phyloP scores from a whole-genome alignment of 2,113 vertebrate species.

The Coregonus clupeaformis region DNA sequence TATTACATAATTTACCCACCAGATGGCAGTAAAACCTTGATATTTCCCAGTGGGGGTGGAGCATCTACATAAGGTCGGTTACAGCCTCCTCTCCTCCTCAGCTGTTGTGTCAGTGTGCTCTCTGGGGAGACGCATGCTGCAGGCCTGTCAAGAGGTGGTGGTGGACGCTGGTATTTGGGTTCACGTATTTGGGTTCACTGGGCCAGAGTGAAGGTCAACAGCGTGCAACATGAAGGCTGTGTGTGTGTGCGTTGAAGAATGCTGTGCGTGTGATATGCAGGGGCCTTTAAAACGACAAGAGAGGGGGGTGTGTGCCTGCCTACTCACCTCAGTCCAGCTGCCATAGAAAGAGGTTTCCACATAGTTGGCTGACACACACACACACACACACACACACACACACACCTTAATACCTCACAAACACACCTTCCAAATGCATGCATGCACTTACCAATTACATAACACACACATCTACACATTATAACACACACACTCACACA shows the following conservation, averaged over 20 bases:
- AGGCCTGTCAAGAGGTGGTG: background rate
- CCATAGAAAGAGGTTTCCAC: background rate
- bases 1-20: constrained; percentile 9
- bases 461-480: no score
- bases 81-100: no score
- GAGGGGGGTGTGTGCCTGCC: background rate
- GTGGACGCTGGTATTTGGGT: background rate
- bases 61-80: no score
- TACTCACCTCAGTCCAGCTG: background rate
- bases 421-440: background rate
- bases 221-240: background rate
- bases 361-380: background rate
- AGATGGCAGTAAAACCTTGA: constrained; percentile 22
- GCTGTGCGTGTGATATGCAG: background rate
- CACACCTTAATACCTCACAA: background rate
- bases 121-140: background rate
- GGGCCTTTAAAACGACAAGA: background rate
- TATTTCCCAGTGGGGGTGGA: background rate
- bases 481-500: no score
- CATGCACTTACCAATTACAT: no score
- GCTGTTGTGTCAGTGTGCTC: no score
- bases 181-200: no score
- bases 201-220: constrained; percentile 4
- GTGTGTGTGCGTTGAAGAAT: background rate
- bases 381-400: background rate